phyloP scores from a whole-genome alignment of 2,888 invertebrate genomes.

The Drosophila maculinotata region DNA sequence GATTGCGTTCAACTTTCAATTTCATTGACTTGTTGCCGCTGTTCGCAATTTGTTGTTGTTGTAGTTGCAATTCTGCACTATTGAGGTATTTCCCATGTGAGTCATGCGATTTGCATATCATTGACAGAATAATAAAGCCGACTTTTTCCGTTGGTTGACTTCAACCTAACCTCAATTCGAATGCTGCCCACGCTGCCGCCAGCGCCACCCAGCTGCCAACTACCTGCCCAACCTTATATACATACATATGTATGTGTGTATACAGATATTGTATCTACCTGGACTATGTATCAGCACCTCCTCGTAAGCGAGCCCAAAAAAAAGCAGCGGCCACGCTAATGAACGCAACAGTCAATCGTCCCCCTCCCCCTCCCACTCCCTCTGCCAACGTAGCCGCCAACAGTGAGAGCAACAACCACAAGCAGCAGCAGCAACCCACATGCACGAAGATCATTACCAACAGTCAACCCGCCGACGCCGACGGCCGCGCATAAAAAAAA shows the following conservation, averaged over 20 bases:
- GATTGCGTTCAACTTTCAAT: slow-evolving; percentile 69
- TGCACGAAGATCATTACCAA: slow-evolving; percentile 77
- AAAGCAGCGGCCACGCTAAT: slow-evolving; percentile 72
- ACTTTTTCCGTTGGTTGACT: slow-evolving; percentile 29
- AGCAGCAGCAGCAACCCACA: slow-evolving; percentile 64
- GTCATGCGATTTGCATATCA: slow-evolving; percentile 65
- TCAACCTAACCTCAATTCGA: slow-evolving; percentile 44
- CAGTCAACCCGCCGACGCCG: slow-evolving; percentile 59
- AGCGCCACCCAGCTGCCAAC: slow-evolving; percentile 64
- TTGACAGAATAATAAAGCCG: slow-evolving; percentile 25
- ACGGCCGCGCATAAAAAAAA: slow-evolving; percentile 53
- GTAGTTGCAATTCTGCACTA: slow-evolving; percentile 34
- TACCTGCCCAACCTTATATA: slow-evolving; percentile 61
- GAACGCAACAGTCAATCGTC: slow-evolving; percentile 76
- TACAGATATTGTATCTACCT: slow-evolving; percentile 58
- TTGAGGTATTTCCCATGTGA: slow-evolving; percentile 73
- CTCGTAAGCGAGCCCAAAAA: slow-evolving; percentile 68
- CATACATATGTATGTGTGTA: slow-evolving; percentile 2
- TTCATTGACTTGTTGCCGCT: slow-evolving; percentile 60
- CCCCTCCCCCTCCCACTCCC: too few relatives aligned
- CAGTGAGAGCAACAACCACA: slow-evolving; percentile 40
- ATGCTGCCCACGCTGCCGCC: slow-evolving; percentile 42
- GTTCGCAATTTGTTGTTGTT: slow-evolving; percentile 17
- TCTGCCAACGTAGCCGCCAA: slow-evolving; percentile 40
- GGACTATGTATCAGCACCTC: slow-evolving; percentile 73